Conservation (phyloP, 2,888 invertebrate genomes). For the Ommatoiulus sabulosus region DNA sequence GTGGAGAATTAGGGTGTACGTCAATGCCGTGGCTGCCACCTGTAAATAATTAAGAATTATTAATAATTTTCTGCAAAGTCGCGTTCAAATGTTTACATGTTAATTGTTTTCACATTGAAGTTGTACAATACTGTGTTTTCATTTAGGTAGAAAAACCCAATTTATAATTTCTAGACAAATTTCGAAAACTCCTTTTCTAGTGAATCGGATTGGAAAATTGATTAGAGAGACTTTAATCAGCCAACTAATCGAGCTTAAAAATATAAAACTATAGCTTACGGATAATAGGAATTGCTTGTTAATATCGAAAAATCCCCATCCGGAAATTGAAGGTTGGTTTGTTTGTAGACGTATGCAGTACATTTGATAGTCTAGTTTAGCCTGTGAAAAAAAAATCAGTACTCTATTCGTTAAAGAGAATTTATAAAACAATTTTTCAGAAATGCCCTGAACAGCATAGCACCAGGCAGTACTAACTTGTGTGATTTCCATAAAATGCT, state of each 20-base stretch:
- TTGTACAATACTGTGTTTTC: too few relatives aligned
- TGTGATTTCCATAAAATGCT: neutral
- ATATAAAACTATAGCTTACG: neutral
- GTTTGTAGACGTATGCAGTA: constrained; percentile 26
- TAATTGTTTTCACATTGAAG: neutral
- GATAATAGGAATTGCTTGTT: constrained; percentile 38
- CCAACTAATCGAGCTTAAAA: neutral
- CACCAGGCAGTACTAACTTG: neutral
- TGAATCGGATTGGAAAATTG: too few relatives aligned
- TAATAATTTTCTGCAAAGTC: too few relatives aligned
- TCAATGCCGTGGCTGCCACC: constrained; percentile 29
- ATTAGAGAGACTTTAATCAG: too few relatives aligned
- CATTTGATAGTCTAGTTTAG: constrained; percentile 45
- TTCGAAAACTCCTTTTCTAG: too few relatives aligned
- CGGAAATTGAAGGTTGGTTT: constrained; percentile 12
- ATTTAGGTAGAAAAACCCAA: too few relatives aligned
- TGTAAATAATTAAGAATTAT: neutral
- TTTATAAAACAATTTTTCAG: too few relatives aligned
- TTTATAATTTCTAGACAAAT: too few relatives aligned
- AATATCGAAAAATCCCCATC: constrained; percentile 37
- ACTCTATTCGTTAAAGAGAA: neutral
- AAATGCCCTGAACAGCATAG: too few relatives aligned
- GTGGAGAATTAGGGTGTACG: neutral
- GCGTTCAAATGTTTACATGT: neutral
- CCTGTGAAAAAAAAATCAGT: neutral